phyloP scores from a whole-genome alignment of 2,113 vertebrate species.

The Etia nguti region DNA sequence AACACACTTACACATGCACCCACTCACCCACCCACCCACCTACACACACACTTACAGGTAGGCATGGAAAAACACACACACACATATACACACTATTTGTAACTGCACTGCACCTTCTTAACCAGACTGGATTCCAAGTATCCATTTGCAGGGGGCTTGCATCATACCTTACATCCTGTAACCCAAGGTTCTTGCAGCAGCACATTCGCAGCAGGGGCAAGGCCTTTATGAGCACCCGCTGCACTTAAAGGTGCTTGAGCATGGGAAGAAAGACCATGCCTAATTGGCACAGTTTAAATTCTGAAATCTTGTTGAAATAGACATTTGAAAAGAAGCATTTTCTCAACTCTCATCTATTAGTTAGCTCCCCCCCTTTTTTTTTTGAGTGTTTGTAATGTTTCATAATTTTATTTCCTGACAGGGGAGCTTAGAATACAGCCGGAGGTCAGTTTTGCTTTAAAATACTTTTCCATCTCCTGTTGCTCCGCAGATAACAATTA shows the following conservation, averaged over 20 bases:
- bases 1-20: neutral
- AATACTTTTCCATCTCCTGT: neutral
- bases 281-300: conserved; percentile 35
- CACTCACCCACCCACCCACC: neutral
- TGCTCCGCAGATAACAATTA: neutral
- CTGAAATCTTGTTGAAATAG: neutral
- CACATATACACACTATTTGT: neutral
- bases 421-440: neutral
- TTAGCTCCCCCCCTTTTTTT: neutral
- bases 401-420: neutral
- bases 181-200: conserved; percentile 35
- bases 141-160: conserved; percentile 61
- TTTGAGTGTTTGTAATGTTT: neutral
- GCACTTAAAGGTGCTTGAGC: conserved; percentile 17
- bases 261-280: neutral
- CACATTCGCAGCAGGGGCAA: conserved; percentile 25
- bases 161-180: conserved; percentile 43
- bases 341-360: neutral
- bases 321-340: neutral
- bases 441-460: neutral
- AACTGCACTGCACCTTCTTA: neutral
- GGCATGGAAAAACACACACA: neutral
- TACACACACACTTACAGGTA: neutral
- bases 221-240: conserved; percentile 43
- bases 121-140: neutral